Evolutionary conservation across 2,888 invertebrate genomes (phyloP).

Genomic region (Gortyna flavago): DNA sequence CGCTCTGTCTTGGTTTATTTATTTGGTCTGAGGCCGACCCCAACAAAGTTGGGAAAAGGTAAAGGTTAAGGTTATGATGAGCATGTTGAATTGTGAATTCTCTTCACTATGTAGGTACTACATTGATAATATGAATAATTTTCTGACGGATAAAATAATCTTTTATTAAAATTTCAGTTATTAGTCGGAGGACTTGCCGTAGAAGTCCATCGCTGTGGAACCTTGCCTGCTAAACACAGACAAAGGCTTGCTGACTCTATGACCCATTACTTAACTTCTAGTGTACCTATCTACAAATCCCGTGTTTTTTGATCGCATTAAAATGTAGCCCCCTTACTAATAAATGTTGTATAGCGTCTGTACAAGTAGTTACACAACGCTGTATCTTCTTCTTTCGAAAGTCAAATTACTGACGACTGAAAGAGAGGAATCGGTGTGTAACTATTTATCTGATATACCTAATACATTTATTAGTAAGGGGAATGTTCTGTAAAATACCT

Average conservation of each 20-base stretch:
- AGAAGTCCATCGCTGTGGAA: conserved; percentile 73
- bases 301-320: not conserved
- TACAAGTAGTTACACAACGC: too few species aligned
- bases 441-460: too few species aligned
- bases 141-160: not conserved
- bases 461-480: too few species aligned
- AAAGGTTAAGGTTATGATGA: not conserved
- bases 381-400: too few species aligned
- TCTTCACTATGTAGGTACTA: too few species aligned
- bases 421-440: too few species aligned
- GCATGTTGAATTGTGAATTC: not conserved
- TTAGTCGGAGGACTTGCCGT: conserved; percentile 76
- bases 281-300: conserved; percentile 9
- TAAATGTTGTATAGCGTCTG: too few species aligned
- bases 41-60: not conserved
- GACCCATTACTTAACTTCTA: conserved; percentile 66
- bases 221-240: conserved; percentile 73
- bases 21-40: too few species aligned
- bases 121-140: too few species aligned
- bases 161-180: conserved; percentile 68
- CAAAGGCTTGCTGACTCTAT: conserved; percentile 73
- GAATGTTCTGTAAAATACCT: too few species aligned
- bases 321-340: not conserved
- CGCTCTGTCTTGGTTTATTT: too few species aligned
- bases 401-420: too few species aligned